Base-by-base conservation (phyloP, 2,797 vertebrate species). In the Gymnodraco acuticeps region DNA sequence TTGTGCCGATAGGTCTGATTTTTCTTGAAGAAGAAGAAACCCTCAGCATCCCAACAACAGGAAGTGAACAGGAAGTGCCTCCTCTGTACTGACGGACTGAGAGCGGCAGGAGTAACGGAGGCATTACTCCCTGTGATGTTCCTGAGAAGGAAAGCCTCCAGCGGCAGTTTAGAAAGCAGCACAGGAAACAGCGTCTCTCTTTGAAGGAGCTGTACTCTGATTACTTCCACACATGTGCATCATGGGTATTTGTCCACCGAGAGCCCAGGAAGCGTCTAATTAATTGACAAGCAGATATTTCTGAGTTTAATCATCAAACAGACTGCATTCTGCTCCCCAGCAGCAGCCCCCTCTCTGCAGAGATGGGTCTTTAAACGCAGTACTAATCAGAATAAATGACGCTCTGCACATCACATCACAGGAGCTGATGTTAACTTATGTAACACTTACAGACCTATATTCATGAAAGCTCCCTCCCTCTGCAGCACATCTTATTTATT, bases 291-390 rank as follows among this genome's bases (percentile, higher is more conserved):
- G 93, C 82, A 93, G 84, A 92, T 90, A 91, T 93, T 96, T 90
- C 89, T 71, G 89, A 88, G 92, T 94, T 93, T 88, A 90, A 96
- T 93, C 89, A 94, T 95, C 93, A 95, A 95, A 95, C 52, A 73
- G 90, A 94, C 88, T 94, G 92, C 65, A 86, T 93, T 94, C 90
- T 81, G 83, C 89, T 88, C 89, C 90, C 94, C 81, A 92, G 92
- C 92, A 89, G 92, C 86, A 89, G 87, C 80, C 80, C 73, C 48
- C 88, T 86, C 81, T 89, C 92, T 92, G 90, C 87, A 85, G 91
- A 95, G 92, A 95, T 85, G 95, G 96, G 95, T 95, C 94, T 96
- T 83, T 89, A 91, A 95, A 95, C 93, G 93, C 95, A 96, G 94
- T 90, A 90, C 87, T 95, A 95, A 95, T 96, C 89, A 86, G 92